phyloP scores from a whole-genome alignment of 2,888 invertebrate genomes.

The Ariolimax columbianus region DNA sequence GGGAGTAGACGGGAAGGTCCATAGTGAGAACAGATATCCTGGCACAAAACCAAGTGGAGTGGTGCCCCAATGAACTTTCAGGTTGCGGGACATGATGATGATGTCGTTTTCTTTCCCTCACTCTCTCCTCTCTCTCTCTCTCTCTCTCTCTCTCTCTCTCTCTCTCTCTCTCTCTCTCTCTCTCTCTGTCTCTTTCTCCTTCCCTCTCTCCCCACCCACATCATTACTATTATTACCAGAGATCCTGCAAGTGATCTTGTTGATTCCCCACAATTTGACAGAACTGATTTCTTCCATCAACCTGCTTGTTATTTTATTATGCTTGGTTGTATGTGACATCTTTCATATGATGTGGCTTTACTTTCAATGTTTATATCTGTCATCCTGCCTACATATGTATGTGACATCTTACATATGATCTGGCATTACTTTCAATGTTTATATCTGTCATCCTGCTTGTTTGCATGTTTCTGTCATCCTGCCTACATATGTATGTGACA shows the following conservation, averaged over 20 bases:
- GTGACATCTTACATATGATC: not conserved
- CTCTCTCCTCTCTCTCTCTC: too few relatives aligned
- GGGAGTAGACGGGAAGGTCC: too few relatives aligned
- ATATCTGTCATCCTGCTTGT: not conserved
- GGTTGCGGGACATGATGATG: too few relatives aligned
- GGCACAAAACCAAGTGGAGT: too few relatives aligned
- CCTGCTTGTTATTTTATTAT: conserved; percentile 2
- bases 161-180: too few relatives aligned
- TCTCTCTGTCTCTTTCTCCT: not conserved
- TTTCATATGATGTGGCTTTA: not conserved
- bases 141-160: too few relatives aligned
- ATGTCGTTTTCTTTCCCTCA: too few relatives aligned
- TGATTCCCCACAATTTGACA: not conserved
- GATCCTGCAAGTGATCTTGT: conserved; percentile 34
- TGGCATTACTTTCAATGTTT: not conserved
- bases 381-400: not conserved
- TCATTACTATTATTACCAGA: not conserved
- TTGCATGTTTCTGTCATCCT: conserved; percentile 26
- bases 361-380: not conserved
- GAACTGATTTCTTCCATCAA: not conserved
- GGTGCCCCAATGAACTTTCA: too few relatives aligned
- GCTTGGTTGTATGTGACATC: too few relatives aligned
- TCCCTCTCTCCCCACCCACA: not conserved
- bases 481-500: not conserved
- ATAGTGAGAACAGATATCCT: too few relatives aligned